A percentile compares a stretch with the other conserved stretches of the same genome.
Evolutionary conservation across 2,113 vertebrate genomes (phyloP).

Genomic region (Periophthalmodon schlosseri): DNA sequence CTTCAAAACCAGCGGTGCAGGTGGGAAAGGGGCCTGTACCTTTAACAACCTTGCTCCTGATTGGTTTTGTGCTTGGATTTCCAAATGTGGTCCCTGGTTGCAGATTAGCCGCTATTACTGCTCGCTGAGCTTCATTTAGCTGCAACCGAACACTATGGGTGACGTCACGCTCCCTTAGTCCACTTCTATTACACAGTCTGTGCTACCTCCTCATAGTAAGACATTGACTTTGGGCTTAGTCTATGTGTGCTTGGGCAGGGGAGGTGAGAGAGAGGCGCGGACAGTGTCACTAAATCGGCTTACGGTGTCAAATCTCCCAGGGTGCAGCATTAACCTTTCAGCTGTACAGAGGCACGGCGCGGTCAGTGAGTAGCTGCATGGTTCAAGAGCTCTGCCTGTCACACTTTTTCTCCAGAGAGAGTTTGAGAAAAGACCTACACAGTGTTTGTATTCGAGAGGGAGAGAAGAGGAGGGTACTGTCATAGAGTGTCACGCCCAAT

Average conservation of each 20-base stretch:
- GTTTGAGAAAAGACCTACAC: not conserved
- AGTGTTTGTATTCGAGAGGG: not conserved
- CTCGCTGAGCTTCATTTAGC: too few relatives aligned
- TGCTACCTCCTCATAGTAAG: not conserved
- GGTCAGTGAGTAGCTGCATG: conserved; percentile 16
- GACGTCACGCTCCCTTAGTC: too few relatives aligned
- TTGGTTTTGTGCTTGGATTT: too few relatives aligned
- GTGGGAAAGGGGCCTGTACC: too few relatives aligned
- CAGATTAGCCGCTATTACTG: too few relatives aligned
- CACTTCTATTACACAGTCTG: too few relatives aligned
- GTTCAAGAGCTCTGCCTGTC: not conserved
- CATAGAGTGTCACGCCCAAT: not conserved
- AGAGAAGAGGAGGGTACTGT: not conserved
- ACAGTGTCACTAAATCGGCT: conserved; percentile 29
- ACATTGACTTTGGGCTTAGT: not conserved
- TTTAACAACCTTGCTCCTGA: too few relatives aligned
- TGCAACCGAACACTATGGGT: too few relatives aligned
- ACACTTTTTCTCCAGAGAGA: not conserved
- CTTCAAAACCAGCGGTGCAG: too few relatives aligned
- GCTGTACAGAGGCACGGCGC: conserved; percentile 3
- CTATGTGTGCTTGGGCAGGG: not conserved
- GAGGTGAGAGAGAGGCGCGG: conserved; percentile 2
- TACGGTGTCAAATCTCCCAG: conserved; percentile 9
- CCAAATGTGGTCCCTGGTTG: too few relatives aligned
- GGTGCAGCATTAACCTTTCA: conserved; percentile 31